Conservation (phyloP, 2,888 invertebrate species). For the Hirtodrosophila alboralis region DNA sequence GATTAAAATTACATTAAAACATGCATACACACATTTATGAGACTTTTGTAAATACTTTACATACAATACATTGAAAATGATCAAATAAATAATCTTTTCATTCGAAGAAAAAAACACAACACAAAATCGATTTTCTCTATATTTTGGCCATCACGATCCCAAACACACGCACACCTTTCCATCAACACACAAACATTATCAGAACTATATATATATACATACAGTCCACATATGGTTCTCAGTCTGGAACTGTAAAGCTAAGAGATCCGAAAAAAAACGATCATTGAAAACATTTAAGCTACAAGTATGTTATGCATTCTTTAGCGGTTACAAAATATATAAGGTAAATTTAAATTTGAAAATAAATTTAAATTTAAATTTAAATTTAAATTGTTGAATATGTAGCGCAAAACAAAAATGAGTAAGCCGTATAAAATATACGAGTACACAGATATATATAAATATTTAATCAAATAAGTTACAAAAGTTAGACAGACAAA, state of each 20-base stretch:
- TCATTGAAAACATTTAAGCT: constrained; percentile 24
- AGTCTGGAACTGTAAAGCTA: constrained; percentile 22
- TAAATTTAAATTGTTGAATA: constrained; percentile 71
- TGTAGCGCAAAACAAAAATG: constrained; percentile 57
- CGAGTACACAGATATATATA: constrained; percentile 40
- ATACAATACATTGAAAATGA: constrained; percentile 54
- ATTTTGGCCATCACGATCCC: constrained; percentile 31
- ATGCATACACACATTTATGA: constrained; percentile 52
- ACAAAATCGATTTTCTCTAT: constrained; percentile 55
- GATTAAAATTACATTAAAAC: constrained; percentile 48
- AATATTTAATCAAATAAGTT: constrained; percentile 68
- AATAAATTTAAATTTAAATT: constrained; percentile 52
- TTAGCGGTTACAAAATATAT: constrained; percentile 68
- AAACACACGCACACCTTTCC: constrained; percentile 16
- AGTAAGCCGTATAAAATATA: constrained; percentile 31
- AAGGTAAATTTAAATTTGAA: constrained; percentile 59
- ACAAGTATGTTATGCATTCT: constrained; percentile 62
- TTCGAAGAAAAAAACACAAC: constrained; percentile 53
- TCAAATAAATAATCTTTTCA: constrained; percentile 67
- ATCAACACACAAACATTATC: constrained; percentile 9
- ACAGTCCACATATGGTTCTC: constrained; percentile 16
- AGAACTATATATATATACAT: constrained; percentile 10
- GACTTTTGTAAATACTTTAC: constrained; percentile 77
- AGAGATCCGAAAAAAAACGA: constrained; percentile 28
- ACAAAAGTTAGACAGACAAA: constrained; percentile 46